Base-by-base conservation (phyloP, 2,797 vertebrate genomes). In the Mus caroli region DNA sequence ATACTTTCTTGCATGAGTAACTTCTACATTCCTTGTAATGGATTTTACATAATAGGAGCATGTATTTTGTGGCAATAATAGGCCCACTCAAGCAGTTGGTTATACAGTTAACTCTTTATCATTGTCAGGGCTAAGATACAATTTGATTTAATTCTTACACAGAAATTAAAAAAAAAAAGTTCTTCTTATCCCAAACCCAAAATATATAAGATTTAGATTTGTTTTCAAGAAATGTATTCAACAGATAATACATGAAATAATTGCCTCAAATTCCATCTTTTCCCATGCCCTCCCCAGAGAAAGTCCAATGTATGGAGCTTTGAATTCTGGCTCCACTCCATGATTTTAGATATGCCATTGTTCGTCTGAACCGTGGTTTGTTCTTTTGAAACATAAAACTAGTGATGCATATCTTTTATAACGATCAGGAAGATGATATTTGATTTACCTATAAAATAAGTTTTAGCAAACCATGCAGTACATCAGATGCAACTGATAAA, bases 1-100 rank as follows among this genome's bases (percentile, higher is more conserved):
- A 82, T 97, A 97, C 96, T 98, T 96, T 95, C 97, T 86, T 97
- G 96, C 97, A 90, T 97, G 97, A 98, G 96, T 97, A 98, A 96
- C 97, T 98, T 97, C 95, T 90, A 97, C 97, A 96, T 97, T 96
- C 96, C 94, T 96, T 24, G 89, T 96, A 97, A 98, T 96, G 93
- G 97, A 96, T 98, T 98, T 96, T 96, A 98, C 96, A 98, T 97
- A 97, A 98, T 80, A 97, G 84, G 76, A 97, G 58, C 92, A 71
- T 97, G 97, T 90, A 96, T 97, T 97, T 96, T 94, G 95, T 97
- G 97, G 97, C 95, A 98, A 94, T 84, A 97, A 97, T 71, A 96
- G 95, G 76, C 43, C 96, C 87, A n/a, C 67, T 96, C 71, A 87
- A 95, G 96, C 97, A 98, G 94, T 52, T 75, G 82, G 34, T 97